Evolutionary conservation across 2,888 invertebrate species (phyloP).

Genomic region (Punctoribates punctum): DNA sequence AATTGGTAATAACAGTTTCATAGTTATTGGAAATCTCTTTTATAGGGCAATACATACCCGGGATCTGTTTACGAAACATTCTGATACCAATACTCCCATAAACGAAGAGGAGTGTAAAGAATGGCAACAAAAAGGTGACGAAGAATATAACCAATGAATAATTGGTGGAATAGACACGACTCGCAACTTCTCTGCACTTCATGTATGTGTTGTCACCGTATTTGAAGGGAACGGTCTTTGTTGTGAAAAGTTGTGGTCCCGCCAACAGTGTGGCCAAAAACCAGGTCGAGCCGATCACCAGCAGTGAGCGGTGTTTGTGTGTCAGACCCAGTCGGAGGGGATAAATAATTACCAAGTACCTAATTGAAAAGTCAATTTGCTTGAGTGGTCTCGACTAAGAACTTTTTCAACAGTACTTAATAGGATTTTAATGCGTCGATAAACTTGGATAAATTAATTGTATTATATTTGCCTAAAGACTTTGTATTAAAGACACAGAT

Average conservation of each 20-base stretch:
- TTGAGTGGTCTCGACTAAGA: too few relatives aligned
- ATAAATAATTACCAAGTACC: constrained; percentile 9
- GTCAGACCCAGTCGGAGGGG: neutral
- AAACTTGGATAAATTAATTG: too few relatives aligned
- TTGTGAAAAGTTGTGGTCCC: neutral
- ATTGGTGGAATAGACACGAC: neutral
- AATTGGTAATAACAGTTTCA: neutral
- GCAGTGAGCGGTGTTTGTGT: neutral
- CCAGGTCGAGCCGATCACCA: neutral
- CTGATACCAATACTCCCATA: constrained; percentile 30
- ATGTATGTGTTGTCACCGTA: neutral
- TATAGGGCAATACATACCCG: neutral
- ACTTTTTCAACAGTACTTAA: too few relatives aligned
- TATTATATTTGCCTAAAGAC: too few relatives aligned
- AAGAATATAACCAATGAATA: neutral
- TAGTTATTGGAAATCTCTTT: neutral
- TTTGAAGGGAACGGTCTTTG: constrained; percentile 13
- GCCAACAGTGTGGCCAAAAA: constrained; percentile 6
- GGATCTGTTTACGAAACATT: constrained; percentile 25
- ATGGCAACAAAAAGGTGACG: constrained; percentile 17
- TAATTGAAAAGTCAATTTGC: neutral
- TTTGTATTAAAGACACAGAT: too few relatives aligned
- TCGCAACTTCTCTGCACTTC: constrained; percentile 1
- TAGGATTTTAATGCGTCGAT: too few relatives aligned
- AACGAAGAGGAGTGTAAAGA: constrained; percentile 24